Conservation (phyloP, 2,888 invertebrate genomes). For the Nasonia oneida region DNA sequence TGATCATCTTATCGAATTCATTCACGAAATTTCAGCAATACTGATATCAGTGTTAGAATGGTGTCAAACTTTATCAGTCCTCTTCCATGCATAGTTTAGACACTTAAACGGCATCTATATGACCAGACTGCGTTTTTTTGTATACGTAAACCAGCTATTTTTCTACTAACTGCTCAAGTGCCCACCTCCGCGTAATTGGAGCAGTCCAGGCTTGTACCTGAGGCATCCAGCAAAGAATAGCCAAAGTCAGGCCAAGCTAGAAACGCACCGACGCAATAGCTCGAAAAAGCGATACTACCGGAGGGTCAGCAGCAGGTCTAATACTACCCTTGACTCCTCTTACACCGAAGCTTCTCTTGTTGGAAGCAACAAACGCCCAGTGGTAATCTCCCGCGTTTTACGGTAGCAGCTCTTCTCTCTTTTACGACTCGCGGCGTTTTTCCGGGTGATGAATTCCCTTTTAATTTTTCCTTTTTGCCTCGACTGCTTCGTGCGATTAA, state of each 20-base stretch:
- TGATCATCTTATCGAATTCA: conserved; percentile 2
- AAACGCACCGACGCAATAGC: not conserved
- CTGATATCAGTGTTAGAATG: conserved; percentile 1
- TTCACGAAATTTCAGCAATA: not conserved
- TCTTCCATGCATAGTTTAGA: not conserved
- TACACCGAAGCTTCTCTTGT: not conserved
- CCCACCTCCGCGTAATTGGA: not conserved
- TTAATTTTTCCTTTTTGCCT: not conserved
- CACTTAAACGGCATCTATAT: not conserved
- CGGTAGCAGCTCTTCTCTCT: not conserved
- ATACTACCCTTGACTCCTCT: not conserved
- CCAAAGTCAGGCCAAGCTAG: not conserved
- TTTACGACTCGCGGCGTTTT: not conserved
- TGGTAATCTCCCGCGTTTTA: not conserved
- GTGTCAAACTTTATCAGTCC: not conserved
- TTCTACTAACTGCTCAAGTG: not conserved
- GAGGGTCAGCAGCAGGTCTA: not conserved
- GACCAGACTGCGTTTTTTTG: not conserved
- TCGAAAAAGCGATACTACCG: not conserved
- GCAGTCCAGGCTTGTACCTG: not conserved
- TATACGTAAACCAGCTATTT: too few relatives aligned
- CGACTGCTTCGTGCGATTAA: not conserved
- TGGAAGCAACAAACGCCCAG: conserved; percentile 6
- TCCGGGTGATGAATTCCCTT: conserved; percentile 6
- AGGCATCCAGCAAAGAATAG: not conserved